Evolutionary conservation across 2,888 invertebrate species (phyloP), one percentile per base, ranked within the genome.

Genomic region (Hyppa rectilinea): DNA sequence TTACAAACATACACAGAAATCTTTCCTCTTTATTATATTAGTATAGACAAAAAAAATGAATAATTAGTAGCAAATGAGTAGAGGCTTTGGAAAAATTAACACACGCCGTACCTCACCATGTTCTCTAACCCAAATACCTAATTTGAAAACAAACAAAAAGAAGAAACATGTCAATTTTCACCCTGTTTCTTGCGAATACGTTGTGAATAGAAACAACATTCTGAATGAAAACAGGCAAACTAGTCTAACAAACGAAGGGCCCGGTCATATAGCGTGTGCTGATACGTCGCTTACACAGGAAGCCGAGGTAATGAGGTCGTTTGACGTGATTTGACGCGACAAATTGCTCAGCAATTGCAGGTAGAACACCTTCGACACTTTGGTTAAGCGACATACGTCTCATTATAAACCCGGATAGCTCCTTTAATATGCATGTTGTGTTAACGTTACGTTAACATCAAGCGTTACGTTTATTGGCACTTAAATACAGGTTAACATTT

Each of bases 321-420:
- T 92, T 92, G 91, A 92, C 89, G 91, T 92, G 87, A 88, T 85
- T 85, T 89, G 91, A 91, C 85, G 92, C 92, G 92, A 89, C 86
- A 92, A 92, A 92, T 92, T 92, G 88, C 86, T 85, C 75, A 82
- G 87, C 87, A 87, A 87, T 87, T 71, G 70, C 75, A 67, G 49
- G 81, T 72, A 61, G 60, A 67, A 75, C 77, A 62, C 72, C 72
- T 85, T 65, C 61, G 83, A 71, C 69, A 59, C 71, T 75, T 78
- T 52, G 23, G 50, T 61, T 75, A 58, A 70, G 52, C 65, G 72
- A 71, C 60, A 71, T 67, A 70, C 38, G 60, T 66, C 72, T 79
- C 64, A 75, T 71, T 84, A 76, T 71, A 65, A 68, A 47, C 50
- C 53, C 52, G 60, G 52, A 45, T 50, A 43, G 64, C 50, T 47